Evolutionary conservation across 2,797 vertebrate species (phyloP), one percentile per base, ranked within the genome.

Genomic region (Acipenser oxyrinchus): DNA sequence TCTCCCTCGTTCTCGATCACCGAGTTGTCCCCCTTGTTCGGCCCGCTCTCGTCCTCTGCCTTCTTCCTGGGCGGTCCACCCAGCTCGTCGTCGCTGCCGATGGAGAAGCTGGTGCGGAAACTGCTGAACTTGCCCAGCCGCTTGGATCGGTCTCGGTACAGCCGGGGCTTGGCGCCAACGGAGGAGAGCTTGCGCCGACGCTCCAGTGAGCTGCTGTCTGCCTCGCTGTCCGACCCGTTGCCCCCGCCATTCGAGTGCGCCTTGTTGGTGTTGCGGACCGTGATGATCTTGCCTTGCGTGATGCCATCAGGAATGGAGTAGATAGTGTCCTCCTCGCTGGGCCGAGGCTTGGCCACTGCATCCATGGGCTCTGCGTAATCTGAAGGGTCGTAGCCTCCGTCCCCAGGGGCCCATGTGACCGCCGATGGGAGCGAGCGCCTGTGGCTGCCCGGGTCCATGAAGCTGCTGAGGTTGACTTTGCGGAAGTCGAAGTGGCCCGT

Each of bases 231-330:
- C 0, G 96, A 98, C 4, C 96, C 96, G 6, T 96, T 96, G 15
- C 93, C 87, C 0, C 93, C 90, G 18, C 95, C 95, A 0, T 97
- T 99, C 12, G 96, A 81, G 10, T 96, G 91, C 8, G 91, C 82
- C 69, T 95, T 98, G 88, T 94, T 97, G 65, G 94, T 93, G 52
- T 99, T 99, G 6, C 95, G 88, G 60, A 99, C 90, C 73, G 96
- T 98, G 79, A 99, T 98, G 73, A 99, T 99, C 73, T 99, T 99
- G 67, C 96, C 96, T 72, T 98, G 96, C 57, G 95, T 98, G 83
- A 95, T 98, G 84, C 98, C 96, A 0, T 98, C 94, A 0, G 96
- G 96, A 50, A 99, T 96, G 0, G 96, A 96, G 80, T 99, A 99
- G 75, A 99, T 99, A 74, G 90, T 97, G 77, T 99, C 96, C 68